Base-by-base conservation (phyloP, 1,140 invertebrate genomes). In the Gryon sp. region DNA sequence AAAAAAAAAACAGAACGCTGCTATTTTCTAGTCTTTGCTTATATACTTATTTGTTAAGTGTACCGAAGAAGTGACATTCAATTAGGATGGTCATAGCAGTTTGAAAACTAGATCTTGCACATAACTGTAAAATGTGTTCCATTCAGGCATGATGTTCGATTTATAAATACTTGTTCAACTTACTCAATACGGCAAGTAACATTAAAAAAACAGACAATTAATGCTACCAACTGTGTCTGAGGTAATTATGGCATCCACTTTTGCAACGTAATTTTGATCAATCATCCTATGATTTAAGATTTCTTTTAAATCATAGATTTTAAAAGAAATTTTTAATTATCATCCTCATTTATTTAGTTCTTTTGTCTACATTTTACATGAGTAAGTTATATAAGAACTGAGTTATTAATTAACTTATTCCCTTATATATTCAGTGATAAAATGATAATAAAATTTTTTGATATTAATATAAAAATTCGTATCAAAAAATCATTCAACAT, bases 151-250 rank as follows among this genome's bases (percentile, higher is more conserved):
- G 45, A 15, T 45, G 24, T 46, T 19, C 24, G 22, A 18, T n/a
- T 15, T 52, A 68, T 19, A 75, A 69, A 65, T 65, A 65, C 50
- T 7, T 20, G 18, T 7, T 28, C 19, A 26, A 24, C 45, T 52
- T 30, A 36, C 66, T 65, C 59, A 60, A 65, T 70, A 76, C 65
- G 66, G 65, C 41, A 53, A 28, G 46, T 26, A 46, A 52, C 52
- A 66, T 66, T 66, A n/a, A 60, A 60, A 75, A 75, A 75, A 24
- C 30, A 24, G 41, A 62, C 69, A 53, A 59, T 70, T 59, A 55
- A 63, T 72, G 68, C 55, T 46, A 16, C 52, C 26, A 9, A 38
- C 38, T 40, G 48, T 55, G 41, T 66, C 57, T 48, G 26, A 34
- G 24, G 34, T 76, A 73, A 73, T 76, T 76, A 53, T 57, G 28